Evolutionary conservation across 2,113 vertebrate genomes (phyloP).

Genomic region (Cynopterus brachyotis): DNA sequence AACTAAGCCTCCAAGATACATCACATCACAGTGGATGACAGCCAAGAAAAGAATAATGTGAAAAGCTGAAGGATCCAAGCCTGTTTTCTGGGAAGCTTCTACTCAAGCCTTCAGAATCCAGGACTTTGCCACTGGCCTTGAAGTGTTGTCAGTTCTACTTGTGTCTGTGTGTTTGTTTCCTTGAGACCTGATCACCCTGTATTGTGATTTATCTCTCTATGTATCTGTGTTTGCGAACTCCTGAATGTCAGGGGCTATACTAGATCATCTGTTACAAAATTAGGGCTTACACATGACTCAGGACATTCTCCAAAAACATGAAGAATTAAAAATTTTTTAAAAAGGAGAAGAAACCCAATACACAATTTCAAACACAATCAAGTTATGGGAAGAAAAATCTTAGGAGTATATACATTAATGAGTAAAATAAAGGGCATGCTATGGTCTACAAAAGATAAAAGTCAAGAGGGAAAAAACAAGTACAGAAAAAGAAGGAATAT

Average conservation of each 20-base stretch:
- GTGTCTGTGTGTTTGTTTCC: not conserved
- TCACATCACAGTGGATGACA: not conserved
- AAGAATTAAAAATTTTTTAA: not conserved
- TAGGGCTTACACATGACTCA: not conserved
- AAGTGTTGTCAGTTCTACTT: accelerated
- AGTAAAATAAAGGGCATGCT: not conserved
- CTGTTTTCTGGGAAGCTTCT: not conserved
- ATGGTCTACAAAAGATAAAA: not conserved
- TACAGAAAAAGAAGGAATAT: not conserved
- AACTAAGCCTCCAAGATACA: not conserved
- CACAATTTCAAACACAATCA: not conserved
- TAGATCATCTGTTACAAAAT: not conserved
- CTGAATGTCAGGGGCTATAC: not conserved
- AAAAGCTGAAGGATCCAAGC: not conserved
- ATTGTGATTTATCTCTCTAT: not conserved
- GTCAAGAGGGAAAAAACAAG: not conserved
- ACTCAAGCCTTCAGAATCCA: not conserved
- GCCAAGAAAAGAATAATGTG: not conserved
- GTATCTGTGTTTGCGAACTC: not conserved
- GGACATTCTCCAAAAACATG: not conserved
- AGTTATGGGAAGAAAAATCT: not conserved
- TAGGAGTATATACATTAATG: not conserved
- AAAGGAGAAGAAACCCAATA: not conserved
- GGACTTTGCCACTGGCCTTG: not conserved
- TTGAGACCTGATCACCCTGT: not conserved